A percentile compares a stretch with the other conserved stretches of the same genome.
phyloP scores from a whole-genome alignment of 2,888 invertebrate species.

The Gisinianus flammeolus region DNA sequence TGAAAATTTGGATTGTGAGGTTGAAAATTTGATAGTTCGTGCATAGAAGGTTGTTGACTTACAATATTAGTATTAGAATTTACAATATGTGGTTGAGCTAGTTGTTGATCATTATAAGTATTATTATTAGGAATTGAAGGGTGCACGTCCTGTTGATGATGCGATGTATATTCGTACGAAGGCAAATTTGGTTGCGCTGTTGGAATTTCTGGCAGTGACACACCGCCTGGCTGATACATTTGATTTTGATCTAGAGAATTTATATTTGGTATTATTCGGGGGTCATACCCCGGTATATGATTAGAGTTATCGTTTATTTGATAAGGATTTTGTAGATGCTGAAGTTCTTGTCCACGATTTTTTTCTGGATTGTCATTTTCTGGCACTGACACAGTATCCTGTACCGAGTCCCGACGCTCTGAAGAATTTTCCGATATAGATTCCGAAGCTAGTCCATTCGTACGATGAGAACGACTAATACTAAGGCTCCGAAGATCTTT shows the following conservation, averaged over 20 bases:
- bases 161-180: background rate
- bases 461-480: background rate
- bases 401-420: constrained; percentile 30
- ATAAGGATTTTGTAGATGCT: background rate
- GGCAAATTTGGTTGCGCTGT: background rate
- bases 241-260: background rate
- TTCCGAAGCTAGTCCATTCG: background rate
- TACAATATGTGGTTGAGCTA: no score
- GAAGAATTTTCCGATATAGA: constrained; percentile 20
- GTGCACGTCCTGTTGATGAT: background rate
- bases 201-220: no score
- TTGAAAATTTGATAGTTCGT: background rate
- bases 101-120: background rate
- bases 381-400: background rate
- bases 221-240: background rate
- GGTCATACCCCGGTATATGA: no score
- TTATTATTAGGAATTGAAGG: background rate
- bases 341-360: background rate
- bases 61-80: no score
- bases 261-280: no score
- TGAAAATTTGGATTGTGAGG: background rate
- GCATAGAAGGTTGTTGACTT: background rate
- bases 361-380: background rate
- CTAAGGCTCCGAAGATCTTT: constrained; percentile 29
- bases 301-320: no score